Base-by-base conservation (phyloP, 2,888 invertebrate genomes). In the Encarsia formosa region DNA sequence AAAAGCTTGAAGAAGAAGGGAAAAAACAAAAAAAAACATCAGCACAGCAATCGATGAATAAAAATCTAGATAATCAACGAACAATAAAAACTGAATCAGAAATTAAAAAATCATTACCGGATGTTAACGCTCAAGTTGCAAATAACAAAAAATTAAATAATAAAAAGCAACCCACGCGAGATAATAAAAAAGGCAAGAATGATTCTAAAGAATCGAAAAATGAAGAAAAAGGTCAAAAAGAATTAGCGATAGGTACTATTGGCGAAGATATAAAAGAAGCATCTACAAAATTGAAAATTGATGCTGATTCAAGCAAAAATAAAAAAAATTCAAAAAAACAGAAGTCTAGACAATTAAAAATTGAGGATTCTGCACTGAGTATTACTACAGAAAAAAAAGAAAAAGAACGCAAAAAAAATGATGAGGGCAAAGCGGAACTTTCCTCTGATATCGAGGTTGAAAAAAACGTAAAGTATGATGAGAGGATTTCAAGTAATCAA, bases 191-290 rank as follows among this genome's bases (percentile, higher is more conserved):
- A n/a, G 4, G 13, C 15, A 15, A 31, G 4, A 6, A n/a, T 31
- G 13, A 4, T 4, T 31, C 3, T 6, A 42, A 43, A 20, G 53
- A 54, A 44, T 31, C 47, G 4, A 61, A 54, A 34, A 54, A 54
- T 40, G 55, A 59, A n/a, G 68, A 64, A 1, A 46, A 56, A 29
- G 35, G 22, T 13, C 34, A 74, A 73, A 18, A 37, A 19, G 37
- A 26, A 11, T 26, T 11, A 26, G 6, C 11, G 3, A 31, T 40
- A 26, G 22, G 5, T 43, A 3, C 16, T 16, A 20, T 11, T 20
- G 5, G n/a, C 32, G 9, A 43, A 18, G 29, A 41, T 29, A 19
- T 16, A 26, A 18, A 43, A 31, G 15, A 43, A n/a, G 22, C n/a
- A 13, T 19, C 11, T 13, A 43, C 19, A 4, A 20, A 38, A 38